Percentiles rank a stretch among this genome's conserved stretches.
Evolutionary conservation across 2,113 vertebrate species (phyloP).

Genomic region (Pseudorasbora parva): DNA sequence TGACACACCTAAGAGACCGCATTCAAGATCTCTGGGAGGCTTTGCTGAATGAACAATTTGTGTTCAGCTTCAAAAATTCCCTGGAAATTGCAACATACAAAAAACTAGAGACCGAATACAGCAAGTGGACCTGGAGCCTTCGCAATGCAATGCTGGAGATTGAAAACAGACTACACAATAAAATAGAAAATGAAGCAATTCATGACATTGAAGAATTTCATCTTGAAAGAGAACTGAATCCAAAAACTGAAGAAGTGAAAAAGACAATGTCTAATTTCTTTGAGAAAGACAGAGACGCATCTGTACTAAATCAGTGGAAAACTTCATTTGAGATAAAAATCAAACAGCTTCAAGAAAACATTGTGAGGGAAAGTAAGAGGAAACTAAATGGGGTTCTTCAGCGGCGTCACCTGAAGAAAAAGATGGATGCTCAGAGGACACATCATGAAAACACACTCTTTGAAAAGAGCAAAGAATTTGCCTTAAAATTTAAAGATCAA

Average conservation of each 20-base stretch:
- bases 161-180: slow-evolving; percentile 61
- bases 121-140: slow-evolving; percentile 22
- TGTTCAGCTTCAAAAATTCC: slow-evolving; percentile 74
- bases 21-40: slow-evolving; percentile 66
- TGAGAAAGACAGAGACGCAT: slow-evolving; percentile 59
- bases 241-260: slow-evolving; percentile 29
- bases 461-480: too few relatives aligned
- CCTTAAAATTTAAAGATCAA: too few relatives aligned
- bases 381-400: too few relatives aligned
- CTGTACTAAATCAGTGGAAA: slow-evolving; percentile 68
- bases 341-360: slow-evolving; percentile 5
- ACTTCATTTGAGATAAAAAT: not conserved
- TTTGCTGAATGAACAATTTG: slow-evolving; percentile 53
- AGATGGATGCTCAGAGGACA: too few relatives aligned
- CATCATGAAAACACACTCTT: too few relatives aligned
- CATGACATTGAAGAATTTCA: not conserved
- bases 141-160: slow-evolving; percentile 61
- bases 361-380: not conserved
- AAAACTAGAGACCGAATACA: slow-evolving; percentile 60
- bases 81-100: slow-evolving; percentile 63
- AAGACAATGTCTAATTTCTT: slow-evolving; percentile 63
- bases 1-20: slow-evolving; percentile 65
- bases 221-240: slow-evolving; percentile 19
- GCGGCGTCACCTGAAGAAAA: too few relatives aligned
- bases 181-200: slow-evolving; percentile 54